Conservation (phyloP, 1,140 invertebrate genomes). For the Leguminivora glycinivorella region DNA sequence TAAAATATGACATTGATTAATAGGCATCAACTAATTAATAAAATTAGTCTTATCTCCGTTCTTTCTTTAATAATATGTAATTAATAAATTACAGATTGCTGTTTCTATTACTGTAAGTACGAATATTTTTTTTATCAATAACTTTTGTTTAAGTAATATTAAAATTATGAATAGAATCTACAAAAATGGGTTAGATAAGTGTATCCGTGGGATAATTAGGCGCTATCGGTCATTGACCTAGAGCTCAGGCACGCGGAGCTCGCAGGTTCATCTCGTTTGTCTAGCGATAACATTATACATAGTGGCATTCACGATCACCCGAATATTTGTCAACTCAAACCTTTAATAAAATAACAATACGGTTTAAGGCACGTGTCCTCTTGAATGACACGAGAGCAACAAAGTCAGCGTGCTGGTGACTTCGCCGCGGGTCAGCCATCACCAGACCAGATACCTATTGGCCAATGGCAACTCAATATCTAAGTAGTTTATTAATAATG, state of each 20-base stretch:
- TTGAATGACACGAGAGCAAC: too few relatives aligned
- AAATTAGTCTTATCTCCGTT: neutral
- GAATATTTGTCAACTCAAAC: too few relatives aligned
- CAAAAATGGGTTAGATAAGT: slow-evolving; percentile 4
- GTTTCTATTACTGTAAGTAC: neutral
- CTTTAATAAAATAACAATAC: too few relatives aligned
- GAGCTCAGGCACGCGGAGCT: slow-evolving; percentile 19
- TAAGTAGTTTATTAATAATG: neutral
- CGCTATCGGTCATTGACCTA: slow-evolving; percentile 42
- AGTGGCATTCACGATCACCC: too few relatives aligned
- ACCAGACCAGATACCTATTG: neutral
- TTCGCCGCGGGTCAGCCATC: neutral
- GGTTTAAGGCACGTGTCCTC: too few relatives aligned
- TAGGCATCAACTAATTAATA: too few relatives aligned
- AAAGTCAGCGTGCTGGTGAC: neutral
- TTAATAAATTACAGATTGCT: neutral
- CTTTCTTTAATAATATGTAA: neutral
- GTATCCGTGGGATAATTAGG: neutral
- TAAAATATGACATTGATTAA: neutral
- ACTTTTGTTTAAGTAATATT: neutral
- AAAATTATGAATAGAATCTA: neutral
- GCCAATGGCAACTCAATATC: neutral
- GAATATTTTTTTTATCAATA: too few relatives aligned
- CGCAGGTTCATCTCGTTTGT: slow-evolving; percentile 19
- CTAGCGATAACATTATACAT: neutral